Evolutionary conservation across 2,113 vertebrate genomes (phyloP), one percentile per base, ranked within the genome.

Genomic region (Labeo rohita): DNA sequence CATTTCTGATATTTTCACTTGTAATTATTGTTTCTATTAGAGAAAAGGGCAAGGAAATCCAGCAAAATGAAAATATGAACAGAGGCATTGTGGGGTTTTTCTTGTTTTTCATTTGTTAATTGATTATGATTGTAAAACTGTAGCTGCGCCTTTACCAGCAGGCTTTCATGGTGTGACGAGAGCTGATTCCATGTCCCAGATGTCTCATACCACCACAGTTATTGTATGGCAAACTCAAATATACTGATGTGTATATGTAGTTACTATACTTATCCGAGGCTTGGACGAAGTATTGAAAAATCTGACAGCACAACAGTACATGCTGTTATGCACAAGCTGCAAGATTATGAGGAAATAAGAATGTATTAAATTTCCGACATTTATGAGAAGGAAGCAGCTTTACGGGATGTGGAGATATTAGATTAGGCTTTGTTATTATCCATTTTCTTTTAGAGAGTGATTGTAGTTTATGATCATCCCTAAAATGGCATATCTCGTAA

Each of bases 281-380:
- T 73, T 47, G n/a, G 6, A 52, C 21, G 23, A 18, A 49, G 47
- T 76, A 76, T 49, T 65, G 23, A 28, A 81, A 59, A 59, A 9
- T 1, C 18, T 0, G 39, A 39, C 4, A 21, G 8, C 2, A 10
- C 16, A 78, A 68, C 16, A 36, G 34, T 68, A 28, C 56, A 61
- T 80, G 21, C 6, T 23, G 43, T 50, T 49, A 75, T 50, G n/a
- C 12, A 75, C 47, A 76, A 50, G 73, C 47, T 76, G 74, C 45
- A 76, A 15, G n/a, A 80, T 80, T 45, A 49, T 49, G 43, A 65
- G 56, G n/a, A 80, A 63, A 63, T 63, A 6, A 78, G 28, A 77
- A 11, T 77, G 21, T 59, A 59, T 43, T 78, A 6, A 5, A 79
- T 59, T 43, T 43, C 34, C 34, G 11, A 49, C 59, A 80, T 50